These are phyloP conservation scores for Subanguina moxae DNA, from an alignment of 1,140 invertebrate species.

Conservation along the genomic window DNA sequence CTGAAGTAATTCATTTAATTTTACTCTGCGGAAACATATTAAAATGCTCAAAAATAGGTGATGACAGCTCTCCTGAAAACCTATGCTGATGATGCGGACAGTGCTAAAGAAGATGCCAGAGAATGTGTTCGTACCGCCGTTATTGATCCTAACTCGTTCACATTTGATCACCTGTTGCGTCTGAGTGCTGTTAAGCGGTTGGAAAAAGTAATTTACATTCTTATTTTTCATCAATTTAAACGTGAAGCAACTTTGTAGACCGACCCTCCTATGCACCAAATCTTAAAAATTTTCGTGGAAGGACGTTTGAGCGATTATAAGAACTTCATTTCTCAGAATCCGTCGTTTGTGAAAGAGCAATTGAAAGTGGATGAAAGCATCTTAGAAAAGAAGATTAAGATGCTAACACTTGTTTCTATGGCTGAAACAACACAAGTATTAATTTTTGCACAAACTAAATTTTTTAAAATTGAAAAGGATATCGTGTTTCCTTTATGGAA, in stretches of 20 bases:
- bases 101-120: conserved; percentile 46
- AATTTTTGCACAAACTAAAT: too few species aligned
- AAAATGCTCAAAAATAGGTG: too few species aligned
- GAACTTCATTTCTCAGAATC: conserved; percentile 45
- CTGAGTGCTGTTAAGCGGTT: conserved; percentile 50
- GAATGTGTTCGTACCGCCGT: conserved; percentile 57
- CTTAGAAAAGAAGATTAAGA: conserved; percentile 54
- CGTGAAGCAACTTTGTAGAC: conserved; percentile 6
- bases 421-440: conserved; percentile 52
- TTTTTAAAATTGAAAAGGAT: too few species aligned
- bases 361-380: conserved; percentile 46
- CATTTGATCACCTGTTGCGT: conserved; percentile 52
- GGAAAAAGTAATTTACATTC: conserved; percentile 28
- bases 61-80: conserved; percentile 49
- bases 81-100: conserved; percentile 48
- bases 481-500: too few species aligned
- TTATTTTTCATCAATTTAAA: background rate
- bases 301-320: conserved; percentile 48
- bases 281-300: conserved; percentile 48
- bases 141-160: conserved; percentile 51
- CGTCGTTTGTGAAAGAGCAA: conserved; percentile 48
- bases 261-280: conserved; percentile 47
- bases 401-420: conserved; percentile 54
- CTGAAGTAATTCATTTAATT: conserved; percentile 33
- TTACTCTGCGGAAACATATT: background rate